A percentile compares a stretch with the other conserved stretches of the same genome.
These are phyloP conservation scores for Platycnemis pennipes DNA, from an alignment of 2,888 invertebrate species.

Conservation along the genomic window DNA sequence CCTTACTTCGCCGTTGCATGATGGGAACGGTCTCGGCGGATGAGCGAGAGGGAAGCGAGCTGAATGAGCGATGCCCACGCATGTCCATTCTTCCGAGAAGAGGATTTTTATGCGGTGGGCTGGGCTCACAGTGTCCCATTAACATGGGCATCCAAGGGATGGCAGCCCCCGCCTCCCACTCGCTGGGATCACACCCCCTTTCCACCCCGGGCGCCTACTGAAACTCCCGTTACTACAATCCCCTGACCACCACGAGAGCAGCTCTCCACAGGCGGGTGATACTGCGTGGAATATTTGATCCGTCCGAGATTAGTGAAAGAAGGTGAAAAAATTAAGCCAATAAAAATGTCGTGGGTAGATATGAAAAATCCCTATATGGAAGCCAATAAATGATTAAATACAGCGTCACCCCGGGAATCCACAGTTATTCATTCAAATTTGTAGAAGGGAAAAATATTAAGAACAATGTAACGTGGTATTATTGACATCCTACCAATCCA, in stretches of 20 bases:
- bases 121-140: background rate
- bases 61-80: conserved; percentile 51
- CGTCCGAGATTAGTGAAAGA: background rate
- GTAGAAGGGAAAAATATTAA: too few relatives aligned
- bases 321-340: background rate
- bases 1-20: background rate
- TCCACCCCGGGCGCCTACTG: background rate
- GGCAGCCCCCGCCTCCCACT: background rate
- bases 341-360: background rate
- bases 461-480: too few relatives aligned
- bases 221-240: background rate
- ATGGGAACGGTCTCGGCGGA: background rate
- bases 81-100: conserved; percentile 11
- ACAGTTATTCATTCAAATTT: too few relatives aligned
- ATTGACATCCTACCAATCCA: too few relatives aligned
- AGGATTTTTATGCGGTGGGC: conserved; percentile 33
- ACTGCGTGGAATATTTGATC: background rate
- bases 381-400: too few relatives aligned
- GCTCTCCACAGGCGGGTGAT: background rate
- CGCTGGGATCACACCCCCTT: background rate
- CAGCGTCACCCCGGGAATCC: too few relatives aligned
- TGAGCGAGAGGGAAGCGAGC: background rate
- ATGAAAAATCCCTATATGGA: too few relatives aligned
- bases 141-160: conserved; percentile 35
- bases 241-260: background rate